These are phyloP conservation scores for Peromyscus polionotus DNA, from an alignment of 2,113 vertebrate species.

Conservation along the genomic window DNA sequence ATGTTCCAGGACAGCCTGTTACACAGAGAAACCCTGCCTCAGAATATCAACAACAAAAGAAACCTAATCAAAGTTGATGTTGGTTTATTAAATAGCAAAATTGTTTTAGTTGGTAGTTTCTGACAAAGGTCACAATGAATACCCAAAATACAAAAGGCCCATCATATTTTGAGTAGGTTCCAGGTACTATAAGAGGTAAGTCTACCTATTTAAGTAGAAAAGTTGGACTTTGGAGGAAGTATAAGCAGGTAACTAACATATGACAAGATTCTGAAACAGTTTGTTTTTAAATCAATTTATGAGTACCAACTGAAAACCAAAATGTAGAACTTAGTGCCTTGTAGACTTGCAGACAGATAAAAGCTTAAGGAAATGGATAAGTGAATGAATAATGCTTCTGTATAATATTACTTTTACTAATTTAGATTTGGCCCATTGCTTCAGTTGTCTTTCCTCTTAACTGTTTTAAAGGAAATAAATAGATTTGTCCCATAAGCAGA, in stretches of 20 bases:
- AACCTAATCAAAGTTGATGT: neutral
- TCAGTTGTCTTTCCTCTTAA: neutral
- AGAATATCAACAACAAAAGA: neutral
- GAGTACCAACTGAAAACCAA: constrained; percentile 10
- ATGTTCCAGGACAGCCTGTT: too few species aligned
- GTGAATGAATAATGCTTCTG: neutral
- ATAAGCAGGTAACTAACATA: constrained; percentile 37
- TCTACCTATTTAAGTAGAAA: constrained; percentile 52
- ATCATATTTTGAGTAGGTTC: constrained; percentile 48
- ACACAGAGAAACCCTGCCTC: too few species aligned
- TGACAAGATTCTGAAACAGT: constrained; percentile 22
- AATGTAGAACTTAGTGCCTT: constrained; percentile 4
- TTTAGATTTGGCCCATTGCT: constrained; percentile 46
- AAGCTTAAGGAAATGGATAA: constrained; percentile 20
- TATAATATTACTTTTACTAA: constrained; percentile 15
- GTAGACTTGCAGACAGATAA: neutral
- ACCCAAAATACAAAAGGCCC: constrained; percentile 13
- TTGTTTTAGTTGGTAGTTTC: neutral
- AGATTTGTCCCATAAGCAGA: neutral
- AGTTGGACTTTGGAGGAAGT: neutral
- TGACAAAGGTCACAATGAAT: constrained; percentile 16
- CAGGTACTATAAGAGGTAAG: constrained; percentile 46
- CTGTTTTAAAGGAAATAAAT: constrained; percentile 4
- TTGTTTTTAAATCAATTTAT: constrained; percentile 28
- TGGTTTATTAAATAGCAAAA: constrained; percentile 26